These are phyloP conservation scores for Chloroclystis v-ata DNA, from an alignment of 2,888 invertebrate species.

Conservation along the genomic window DNA sequence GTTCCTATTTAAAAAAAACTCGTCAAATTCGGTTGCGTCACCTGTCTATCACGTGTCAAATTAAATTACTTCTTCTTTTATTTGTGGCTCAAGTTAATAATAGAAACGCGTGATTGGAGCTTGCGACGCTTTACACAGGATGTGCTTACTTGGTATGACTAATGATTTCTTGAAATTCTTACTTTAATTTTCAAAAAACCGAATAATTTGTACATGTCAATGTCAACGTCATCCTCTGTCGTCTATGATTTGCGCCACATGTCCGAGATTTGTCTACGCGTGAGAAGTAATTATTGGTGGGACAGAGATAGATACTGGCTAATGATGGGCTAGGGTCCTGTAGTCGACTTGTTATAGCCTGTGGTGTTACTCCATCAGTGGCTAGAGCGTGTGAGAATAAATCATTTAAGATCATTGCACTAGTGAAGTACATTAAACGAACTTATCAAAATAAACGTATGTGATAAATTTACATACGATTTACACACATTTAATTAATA, in stretches of 20 bases:
- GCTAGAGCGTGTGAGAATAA: constrained; percentile 12
- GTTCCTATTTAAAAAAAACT: background rate
- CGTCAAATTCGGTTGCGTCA: constrained; percentile 2
- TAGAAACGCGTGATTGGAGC: background rate
- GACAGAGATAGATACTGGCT: constrained; percentile 59
- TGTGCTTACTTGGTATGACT: background rate
- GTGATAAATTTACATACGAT: too few relatives aligned
- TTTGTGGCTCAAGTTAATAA: background rate
- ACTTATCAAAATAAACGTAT: too few relatives aligned
- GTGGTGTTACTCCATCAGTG: constrained; percentile 13
- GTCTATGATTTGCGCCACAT: constrained; percentile 28
- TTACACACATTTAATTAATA: too few relatives aligned
- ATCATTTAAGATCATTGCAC: constrained; percentile 8
- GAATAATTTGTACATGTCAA: constrained; percentile 3
- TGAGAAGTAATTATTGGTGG: constrained; percentile 53
- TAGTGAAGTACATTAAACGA: background rate
- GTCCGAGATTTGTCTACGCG: constrained; percentile 49
- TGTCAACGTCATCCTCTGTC: constrained; percentile 6
- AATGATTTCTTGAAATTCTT: background rate
- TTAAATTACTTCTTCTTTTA: constrained; percentile 1
- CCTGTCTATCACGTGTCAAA: constrained; percentile 11
- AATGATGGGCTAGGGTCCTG: constrained; percentile 35
- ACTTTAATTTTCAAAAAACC: background rate
- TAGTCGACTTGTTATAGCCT: background rate
- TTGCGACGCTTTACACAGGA: background rate